Conservation (phyloP, 2,797 vertebrate species). For the Cyprinodon diabolis region DNA sequence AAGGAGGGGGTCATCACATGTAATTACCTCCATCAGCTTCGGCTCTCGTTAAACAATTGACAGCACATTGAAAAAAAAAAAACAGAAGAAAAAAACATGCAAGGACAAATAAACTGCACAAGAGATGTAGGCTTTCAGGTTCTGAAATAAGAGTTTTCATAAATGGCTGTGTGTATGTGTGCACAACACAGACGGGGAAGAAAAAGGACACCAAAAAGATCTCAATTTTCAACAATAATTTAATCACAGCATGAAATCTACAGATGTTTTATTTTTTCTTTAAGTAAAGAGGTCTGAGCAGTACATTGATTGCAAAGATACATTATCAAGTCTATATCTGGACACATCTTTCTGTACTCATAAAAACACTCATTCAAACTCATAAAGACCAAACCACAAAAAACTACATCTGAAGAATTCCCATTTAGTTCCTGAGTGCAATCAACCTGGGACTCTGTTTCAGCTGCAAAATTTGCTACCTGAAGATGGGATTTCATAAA, state of each 20-base stretch:
- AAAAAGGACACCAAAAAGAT: conserved; percentile 32
- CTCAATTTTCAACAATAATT: conserved; percentile 61
- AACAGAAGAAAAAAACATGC: conserved; percentile 42
- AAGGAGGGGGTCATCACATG: conserved; percentile 46
- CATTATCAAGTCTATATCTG: conserved; percentile 34
- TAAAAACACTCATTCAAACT: conserved; percentile 36
- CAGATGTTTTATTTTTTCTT: conserved; percentile 35
- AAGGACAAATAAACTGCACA: conserved; percentile 42
- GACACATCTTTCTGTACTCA: conserved; percentile 43
- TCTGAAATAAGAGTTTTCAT: background rate
- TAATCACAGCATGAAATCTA: conserved; percentile 74
- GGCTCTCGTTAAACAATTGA: conserved; percentile 61
- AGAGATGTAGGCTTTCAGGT: conserved; percentile 14
- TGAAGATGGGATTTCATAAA: conserved; percentile 68
- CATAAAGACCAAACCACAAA: conserved; percentile 25
- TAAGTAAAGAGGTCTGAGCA: conserved; percentile 59
- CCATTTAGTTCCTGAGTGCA: conserved; percentile 57
- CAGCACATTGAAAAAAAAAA: conserved; percentile 28
- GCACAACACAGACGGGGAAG: background rate
- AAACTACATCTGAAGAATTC: conserved; percentile 39
- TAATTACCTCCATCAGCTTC: conserved; percentile 75
- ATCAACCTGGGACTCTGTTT: conserved; percentile 43
- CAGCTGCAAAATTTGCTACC: conserved; percentile 55
- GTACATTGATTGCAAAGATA: conserved; percentile 42
- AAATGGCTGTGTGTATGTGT: conserved; percentile 21